Base-by-base conservation (phyloP, 2,797 vertebrate genomes). In the Ctenosaura bakeri region DNA sequence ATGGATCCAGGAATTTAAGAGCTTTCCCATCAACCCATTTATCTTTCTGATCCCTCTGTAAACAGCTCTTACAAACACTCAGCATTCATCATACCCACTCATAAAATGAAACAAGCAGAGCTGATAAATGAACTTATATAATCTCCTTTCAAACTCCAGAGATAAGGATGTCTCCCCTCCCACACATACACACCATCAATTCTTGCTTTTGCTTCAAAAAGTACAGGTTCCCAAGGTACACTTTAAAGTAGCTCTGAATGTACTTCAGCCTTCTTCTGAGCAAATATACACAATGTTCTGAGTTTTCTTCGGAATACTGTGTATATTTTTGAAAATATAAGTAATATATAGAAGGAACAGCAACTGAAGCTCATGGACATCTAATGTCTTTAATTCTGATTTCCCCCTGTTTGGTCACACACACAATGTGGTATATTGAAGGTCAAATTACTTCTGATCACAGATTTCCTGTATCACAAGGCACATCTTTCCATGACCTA, bases 1-100 rank as follows among this genome's bases (percentile, higher is more conserved):
- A 87, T 76, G 56, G n/a, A 87, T 24, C 24, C 71, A 24, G 35
- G 85, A 77, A 83, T 87, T 90, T 90, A 87, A 90, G 42, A 87
- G 79, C 85, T 83, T 87, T 83, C 69, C 80, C 56, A 85, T 42
- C 59, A 77, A 69, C 54, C 71, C 85, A 90, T 87, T 83, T 83
- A 83, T 90, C 89, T 87, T 87, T 90, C 59, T 77, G 85, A 87
- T 87, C 84, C 54, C 56, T 85, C 88, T 66, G 77, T 73, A 90
- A 90, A 86, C 42, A 81, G 89, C 46, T 77, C 85, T 77, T 82
- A 62, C 66, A 87, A 87, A 90, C 69, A 90, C 79, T 83, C 85
- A 90, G 22, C 85, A 79, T 90, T 87, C 29, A 90, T 90, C 71
- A 90, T 77, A 66, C 35, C 79, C 4, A 66, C 46, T 59, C 85